phyloP scores from a whole-genome alignment of 2,797 vertebrate genomes.

The Crenuchus spilurus region DNA sequence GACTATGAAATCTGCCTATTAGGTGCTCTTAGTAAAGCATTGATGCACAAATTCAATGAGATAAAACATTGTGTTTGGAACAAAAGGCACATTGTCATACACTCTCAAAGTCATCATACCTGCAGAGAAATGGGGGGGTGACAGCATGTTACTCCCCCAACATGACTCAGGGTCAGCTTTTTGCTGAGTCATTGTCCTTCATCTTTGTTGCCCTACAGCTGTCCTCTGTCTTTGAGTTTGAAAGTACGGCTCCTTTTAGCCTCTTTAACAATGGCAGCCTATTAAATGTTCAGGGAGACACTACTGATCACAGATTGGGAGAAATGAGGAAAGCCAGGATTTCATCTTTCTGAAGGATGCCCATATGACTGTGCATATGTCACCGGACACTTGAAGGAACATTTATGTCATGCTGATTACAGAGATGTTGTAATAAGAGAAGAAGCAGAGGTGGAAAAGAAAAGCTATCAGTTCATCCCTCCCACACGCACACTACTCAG shows the following conservation, averaged over 20 bases:
- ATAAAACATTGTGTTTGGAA: background rate
- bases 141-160: background rate
- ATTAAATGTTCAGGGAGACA: background rate
- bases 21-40: too few relatives aligned
- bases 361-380: background rate
- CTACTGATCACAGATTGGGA: background rate
- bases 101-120: background rate
- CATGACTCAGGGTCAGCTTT: constrained; percentile 69
- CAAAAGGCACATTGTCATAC: background rate
- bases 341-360: background rate
- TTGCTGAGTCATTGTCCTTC: constrained; percentile 68
- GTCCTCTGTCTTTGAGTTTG: constrained; percentile 42
- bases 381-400: background rate
- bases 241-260: background rate
- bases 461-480: background rate
- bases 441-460: background rate
- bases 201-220: constrained; percentile 10
- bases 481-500: background rate
- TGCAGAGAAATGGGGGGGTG: background rate
- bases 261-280: constrained; percentile 17
- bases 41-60: background rate
- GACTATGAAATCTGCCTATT: too few relatives aligned
- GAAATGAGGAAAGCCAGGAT: background rate
- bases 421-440: constrained; percentile 3
- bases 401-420: constrained; percentile 8